Percentiles rank a stretch among this genome's conserved stretches.
Conservation (phyloP, 2,113 vertebrate genomes). For the Xiphias gladius region DNA sequence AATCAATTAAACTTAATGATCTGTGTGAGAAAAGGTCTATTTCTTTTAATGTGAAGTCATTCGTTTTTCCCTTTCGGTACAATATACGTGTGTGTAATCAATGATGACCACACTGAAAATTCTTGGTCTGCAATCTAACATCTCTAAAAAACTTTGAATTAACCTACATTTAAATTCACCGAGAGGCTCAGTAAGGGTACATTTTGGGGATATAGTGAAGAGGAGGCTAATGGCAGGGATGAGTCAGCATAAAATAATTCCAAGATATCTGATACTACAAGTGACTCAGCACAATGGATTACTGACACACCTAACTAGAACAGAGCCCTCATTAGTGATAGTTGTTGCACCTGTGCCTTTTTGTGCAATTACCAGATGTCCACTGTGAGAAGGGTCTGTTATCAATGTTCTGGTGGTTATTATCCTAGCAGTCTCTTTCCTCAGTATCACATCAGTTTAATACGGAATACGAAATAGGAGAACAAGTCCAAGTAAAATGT, state of each 20-base stretch:
- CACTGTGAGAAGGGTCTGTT: background rate
- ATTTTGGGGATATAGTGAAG: background rate
- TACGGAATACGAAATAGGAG: background rate
- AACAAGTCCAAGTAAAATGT: background rate
- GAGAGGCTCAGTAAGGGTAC: background rate
- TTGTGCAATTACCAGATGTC: slow-evolving; percentile 20
- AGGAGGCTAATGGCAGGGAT: background rate
- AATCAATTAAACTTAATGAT: background rate
- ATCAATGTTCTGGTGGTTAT: background rate
- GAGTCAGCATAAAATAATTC: slow-evolving; percentile 10
- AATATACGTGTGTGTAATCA: too few relatives aligned
- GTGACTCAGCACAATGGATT: slow-evolving; percentile 3
- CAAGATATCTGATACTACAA: slow-evolving; percentile 6
- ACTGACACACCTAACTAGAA: slow-evolving; percentile 3
- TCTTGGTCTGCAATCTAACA: background rate
- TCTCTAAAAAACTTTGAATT: background rate
- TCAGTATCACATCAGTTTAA: background rate
- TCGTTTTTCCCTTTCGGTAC: background rate
- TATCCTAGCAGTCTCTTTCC: slow-evolving; percentile 24
- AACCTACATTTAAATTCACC: background rate
- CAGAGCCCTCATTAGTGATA: background rate
- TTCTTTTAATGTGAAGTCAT: background rate
- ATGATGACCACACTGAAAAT: background rate
- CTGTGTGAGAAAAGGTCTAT: background rate
- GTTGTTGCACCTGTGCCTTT: slow-evolving; percentile 20